Base-by-base conservation (phyloP, 2,113 vertebrate genomes). In the Tichodroma muraria region DNA sequence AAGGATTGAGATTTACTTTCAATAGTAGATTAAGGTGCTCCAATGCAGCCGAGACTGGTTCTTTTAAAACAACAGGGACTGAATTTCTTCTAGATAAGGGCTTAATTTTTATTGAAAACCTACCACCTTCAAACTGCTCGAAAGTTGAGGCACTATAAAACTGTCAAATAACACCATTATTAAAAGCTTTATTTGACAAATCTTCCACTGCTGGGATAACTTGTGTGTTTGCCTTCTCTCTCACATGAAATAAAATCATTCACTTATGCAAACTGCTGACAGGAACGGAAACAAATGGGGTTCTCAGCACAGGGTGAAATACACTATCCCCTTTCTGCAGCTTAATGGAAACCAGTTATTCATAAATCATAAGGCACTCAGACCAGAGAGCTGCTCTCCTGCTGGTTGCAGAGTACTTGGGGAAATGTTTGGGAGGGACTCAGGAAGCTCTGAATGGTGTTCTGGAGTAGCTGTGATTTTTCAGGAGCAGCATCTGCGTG, bases 51-150 rank as follows among this genome's bases (percentile, higher is more conserved):
- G 78, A 96, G 96, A 97, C 97, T 86, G 94, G 93, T 97, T 98
- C 95, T 96, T 97, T 97, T 93, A 96, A 97, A 98, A 98, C 96
- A 98, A 97, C 94, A 93, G 91, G 95, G 97, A 97, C 96, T 16
- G n/a, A 97, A 94, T 97, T 98, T 97, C 96, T 96, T 94, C 95
- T 96, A 92, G 97, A 97, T 97, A 98, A 98, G 96, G 96, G 97
- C 97, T 98, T 98, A 97, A 98, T 98, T 98, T 98, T 98, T 98
- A 98, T 98, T 97, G 97, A 97, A 97, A 98, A 98, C 94, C 97
- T 97, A 98, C 97, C 97, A 98, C 97, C 97, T 97, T 97, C 97
- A 97, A 97, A 98, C 97, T 97, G 96, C 86, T 79, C 4, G 21
- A 96, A 96, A 97, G 97, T 97, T 98, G 97, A 97, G 96, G 97